Conservation (phyloP, 2,797 vertebrate species). For the Potorous gilbertii region DNA sequence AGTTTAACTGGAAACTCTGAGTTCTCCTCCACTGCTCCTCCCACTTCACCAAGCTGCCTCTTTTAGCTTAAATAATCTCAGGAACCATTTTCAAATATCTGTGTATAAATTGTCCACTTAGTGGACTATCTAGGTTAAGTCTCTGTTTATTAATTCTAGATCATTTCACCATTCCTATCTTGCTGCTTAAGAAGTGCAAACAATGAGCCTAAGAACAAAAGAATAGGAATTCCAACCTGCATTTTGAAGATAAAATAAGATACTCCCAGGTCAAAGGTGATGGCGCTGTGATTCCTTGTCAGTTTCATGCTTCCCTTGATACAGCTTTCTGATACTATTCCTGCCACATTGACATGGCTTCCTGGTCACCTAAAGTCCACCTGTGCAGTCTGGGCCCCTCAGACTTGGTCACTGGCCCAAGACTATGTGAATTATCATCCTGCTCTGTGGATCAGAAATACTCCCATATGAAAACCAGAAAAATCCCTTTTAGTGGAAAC, state of each 20-base stretch:
- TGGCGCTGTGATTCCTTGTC: conserved; percentile 27
- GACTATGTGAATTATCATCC: background rate
- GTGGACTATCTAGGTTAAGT: conserved; percentile 49
- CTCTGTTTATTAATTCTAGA: conserved; percentile 28
- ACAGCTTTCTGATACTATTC: too few relatives aligned
- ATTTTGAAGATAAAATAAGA: conserved; percentile 40
- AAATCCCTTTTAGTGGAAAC: background rate
- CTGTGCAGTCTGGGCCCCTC: too few relatives aligned
- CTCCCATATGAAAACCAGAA: background rate
- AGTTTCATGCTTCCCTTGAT: too few relatives aligned
- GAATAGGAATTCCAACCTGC: conserved; percentile 33
- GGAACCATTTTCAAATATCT: conserved; percentile 34
- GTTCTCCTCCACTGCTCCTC: too few relatives aligned
- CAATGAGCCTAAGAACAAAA: conserved; percentile 51
- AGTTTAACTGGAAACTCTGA: too few relatives aligned
- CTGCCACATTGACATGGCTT: too few relatives aligned
- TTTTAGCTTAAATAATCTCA: conserved; percentile 44
- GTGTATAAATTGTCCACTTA: conserved; percentile 30
- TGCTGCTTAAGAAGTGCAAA: conserved; percentile 13
- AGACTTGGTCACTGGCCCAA: background rate
- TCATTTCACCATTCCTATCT: conserved; percentile 29
- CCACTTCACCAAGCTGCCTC: too few relatives aligned
- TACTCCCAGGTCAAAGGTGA: conserved; percentile 50
- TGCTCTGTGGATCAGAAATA: background rate
- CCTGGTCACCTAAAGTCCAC: too few relatives aligned